These are phyloP conservation scores for Dryobates pubescens DNA, from an alignment of 2,797 vertebrate genomes.

Conservation along the genomic window DNA sequence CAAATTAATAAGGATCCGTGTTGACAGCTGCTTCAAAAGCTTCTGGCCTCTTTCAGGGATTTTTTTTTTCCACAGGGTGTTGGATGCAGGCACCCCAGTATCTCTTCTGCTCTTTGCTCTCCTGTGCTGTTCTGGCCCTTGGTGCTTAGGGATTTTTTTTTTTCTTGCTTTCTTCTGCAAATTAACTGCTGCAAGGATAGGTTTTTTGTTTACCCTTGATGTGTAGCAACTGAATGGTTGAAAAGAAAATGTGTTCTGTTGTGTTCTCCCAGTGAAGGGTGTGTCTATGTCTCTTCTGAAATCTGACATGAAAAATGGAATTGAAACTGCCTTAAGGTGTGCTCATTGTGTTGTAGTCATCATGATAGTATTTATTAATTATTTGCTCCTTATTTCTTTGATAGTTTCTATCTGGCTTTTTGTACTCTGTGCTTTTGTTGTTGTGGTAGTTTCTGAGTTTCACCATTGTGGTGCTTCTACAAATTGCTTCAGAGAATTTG, in stretches of 20 bases:
- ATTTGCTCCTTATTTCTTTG: not conserved
- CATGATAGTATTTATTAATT: not conserved
- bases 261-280: not conserved
- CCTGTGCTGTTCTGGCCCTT: not conserved
- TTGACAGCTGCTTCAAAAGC: slow-evolving; percentile 34
- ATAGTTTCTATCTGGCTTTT: not conserved
- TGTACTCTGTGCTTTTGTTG: not conserved
- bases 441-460: not conserved
- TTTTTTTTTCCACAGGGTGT: not conserved
- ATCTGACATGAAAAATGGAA: not conserved
- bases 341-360: accelerated
- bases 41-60: not conserved
- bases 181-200: not conserved
- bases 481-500: slow-evolving; percentile 45
- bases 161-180: slow-evolving; percentile 8
- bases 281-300: not conserved
- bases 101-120: not conserved
- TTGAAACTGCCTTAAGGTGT: not conserved
- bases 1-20: slow-evolving; percentile 38
- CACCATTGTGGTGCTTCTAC: not conserved
- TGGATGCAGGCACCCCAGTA: not conserved
- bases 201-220: not conserved
- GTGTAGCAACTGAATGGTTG: not conserved
- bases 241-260: not conserved
- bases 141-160: not conserved